Evolutionary conservation across 2,888 invertebrate genomes (phyloP).

Genomic region (Phorcus lineatus): DNA sequence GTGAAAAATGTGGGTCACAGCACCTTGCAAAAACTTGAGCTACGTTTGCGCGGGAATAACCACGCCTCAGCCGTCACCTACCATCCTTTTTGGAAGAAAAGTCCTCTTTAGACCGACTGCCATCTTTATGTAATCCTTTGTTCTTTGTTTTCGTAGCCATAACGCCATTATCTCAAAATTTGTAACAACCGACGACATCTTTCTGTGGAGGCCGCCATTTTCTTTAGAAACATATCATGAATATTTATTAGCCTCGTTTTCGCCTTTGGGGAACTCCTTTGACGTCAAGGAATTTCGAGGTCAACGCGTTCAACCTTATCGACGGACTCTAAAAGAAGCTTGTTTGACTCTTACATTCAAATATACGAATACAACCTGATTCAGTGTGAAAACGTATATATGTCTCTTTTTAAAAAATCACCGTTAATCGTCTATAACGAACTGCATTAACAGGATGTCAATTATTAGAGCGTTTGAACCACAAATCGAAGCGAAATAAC

Average conservation of each 20-base stretch:
- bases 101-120: constrained; percentile 20
- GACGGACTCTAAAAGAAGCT: too few species aligned
- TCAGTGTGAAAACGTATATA: too few species aligned
- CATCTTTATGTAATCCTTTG: constrained; percentile 27
- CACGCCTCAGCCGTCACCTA: not conserved
- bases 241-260: constrained; percentile 55
- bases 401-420: too few species aligned
- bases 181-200: constrained; percentile 22
- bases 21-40: not conserved
- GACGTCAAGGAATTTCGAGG: constrained; percentile 23
- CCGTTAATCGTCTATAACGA: too few species aligned
- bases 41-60: not conserved
- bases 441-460: too few species aligned
- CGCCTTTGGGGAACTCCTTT: constrained; percentile 29
- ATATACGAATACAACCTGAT: too few species aligned
- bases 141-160: constrained; percentile 30
- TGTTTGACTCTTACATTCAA: too few species aligned
- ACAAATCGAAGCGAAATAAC: too few species aligned
- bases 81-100: constrained; percentile 18
- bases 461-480: too few species aligned
- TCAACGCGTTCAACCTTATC: not conserved
- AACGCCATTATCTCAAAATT: constrained; percentile 24
- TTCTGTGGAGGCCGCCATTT: constrained; percentile 64
- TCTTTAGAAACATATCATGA: constrained; percentile 56
- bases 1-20: constrained; percentile 13